These are phyloP conservation scores for Dolichotis patagonum DNA, from an alignment of 2,113 vertebrate species.

Conservation along the genomic window DNA sequence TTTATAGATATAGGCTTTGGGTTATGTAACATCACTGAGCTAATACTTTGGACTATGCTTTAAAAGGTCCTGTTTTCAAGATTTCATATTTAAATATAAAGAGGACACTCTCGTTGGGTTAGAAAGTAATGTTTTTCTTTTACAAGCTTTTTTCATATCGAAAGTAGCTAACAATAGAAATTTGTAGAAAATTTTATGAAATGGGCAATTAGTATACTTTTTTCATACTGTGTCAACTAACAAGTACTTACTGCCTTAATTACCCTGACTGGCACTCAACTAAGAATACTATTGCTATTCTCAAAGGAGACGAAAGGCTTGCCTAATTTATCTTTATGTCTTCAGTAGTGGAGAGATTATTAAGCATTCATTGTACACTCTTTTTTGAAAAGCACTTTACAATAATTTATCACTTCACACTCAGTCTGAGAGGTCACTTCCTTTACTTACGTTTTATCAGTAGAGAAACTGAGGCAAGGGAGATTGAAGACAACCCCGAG, in stretches of 20 bases:
- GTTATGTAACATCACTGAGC: conserved; percentile 63
- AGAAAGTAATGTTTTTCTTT: conserved; percentile 49
- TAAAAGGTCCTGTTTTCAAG: conserved; percentile 32
- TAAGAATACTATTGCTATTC: conserved; percentile 10
- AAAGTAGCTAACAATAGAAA: conserved; percentile 47
- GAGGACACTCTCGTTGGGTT: conserved; percentile 51
- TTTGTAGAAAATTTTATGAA: conserved; percentile 62
- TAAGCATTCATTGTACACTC: conserved; percentile 30
- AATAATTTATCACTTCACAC: conserved; percentile 13
- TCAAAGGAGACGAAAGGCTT: conserved; percentile 39
- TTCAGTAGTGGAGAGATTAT: conserved; percentile 46
- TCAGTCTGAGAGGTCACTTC: neutral
- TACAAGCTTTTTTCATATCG: conserved; percentile 27
- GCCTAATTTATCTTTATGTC: conserved; percentile 61
- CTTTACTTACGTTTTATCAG: neutral
- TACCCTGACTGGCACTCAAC: conserved; percentile 33
- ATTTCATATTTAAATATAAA: conserved; percentile 59
- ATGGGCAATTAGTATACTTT: conserved; percentile 42
- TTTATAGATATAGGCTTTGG: conserved; percentile 65
- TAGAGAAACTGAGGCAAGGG: neutral
- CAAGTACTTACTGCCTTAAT: conserved; percentile 52
- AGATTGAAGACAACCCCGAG: neutral
- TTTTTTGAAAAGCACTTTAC: conserved; percentile 50
- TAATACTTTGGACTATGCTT: conserved; percentile 60
- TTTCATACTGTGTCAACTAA: conserved; percentile 43